Evolutionary conservation across 1,140 invertebrate species (phyloP).

Genomic region (Lucilia cuprina): DNA sequence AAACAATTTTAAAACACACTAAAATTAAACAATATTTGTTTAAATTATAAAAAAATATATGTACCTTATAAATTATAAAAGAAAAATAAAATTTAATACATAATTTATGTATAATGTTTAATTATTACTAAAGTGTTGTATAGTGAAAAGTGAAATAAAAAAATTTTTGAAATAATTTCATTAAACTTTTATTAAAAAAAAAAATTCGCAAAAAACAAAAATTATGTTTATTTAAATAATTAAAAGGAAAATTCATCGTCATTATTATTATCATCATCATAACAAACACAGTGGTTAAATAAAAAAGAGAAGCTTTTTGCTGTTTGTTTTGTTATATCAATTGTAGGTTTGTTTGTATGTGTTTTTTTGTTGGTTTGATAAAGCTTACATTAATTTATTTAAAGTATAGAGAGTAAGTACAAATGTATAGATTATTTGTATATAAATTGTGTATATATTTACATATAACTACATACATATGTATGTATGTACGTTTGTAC

Average conservation of each 20-base stretch:
- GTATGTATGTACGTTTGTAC: neutral
- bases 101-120: neutral
- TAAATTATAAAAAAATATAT: neutral
- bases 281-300: conserved; percentile 5
- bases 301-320: neutral
- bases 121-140: neutral
- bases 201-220: neutral
- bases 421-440: neutral
- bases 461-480: neutral
- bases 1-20: neutral
- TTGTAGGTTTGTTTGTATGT: neutral
- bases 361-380: neutral
- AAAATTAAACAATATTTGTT: neutral
- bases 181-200: neutral
- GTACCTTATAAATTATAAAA: neutral
- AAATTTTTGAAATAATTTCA: neutral
- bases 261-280: neutral
- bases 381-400: conserved; percentile 12
- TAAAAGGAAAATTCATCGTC: neutral
- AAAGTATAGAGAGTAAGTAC: neutral
- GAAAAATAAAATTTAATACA: neutral
- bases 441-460: neutral
- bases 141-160: neutral
- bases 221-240: conserved; percentile 1
- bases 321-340: neutral